Base-by-base conservation (phyloP, 2,888 invertebrate genomes). In the Argyresthia albistria region DNA sequence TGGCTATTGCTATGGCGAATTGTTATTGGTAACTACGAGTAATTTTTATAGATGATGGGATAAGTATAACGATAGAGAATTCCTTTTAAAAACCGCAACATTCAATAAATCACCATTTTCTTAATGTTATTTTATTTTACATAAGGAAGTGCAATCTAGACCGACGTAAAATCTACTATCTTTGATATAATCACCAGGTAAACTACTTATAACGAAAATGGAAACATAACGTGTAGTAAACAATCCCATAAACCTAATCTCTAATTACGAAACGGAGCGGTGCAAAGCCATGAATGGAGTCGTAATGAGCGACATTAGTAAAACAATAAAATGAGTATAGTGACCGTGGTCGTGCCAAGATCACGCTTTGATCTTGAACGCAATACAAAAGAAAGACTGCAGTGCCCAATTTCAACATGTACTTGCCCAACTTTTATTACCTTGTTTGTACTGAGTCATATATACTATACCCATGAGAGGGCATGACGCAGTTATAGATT, bases 281-380 rank as follows among this genome's bases (percentile, higher is more conserved):
- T 57, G 10, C 45, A 4, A 6, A 15, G 45, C 14, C 46, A 53
- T 59, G 60, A 63, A 63, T 60, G 59, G 53, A 57, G 51, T 52
- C 54, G 55, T 25, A 25, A 25, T 25, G 25, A 25, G 49, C 55
- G 56, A 58, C 53, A 53, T 59, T 55, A 56, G 55, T 55, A 59
- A 60, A 62, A 62, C 57, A 59, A 59, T 58, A 58, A 62, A 60
- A 57, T 54, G 9, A 4, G 25, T 25, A 25, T 25, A 25, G 56
- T 49, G 62, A 55, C 60, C 62, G 56, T 63, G 65, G 60, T 61
- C 58, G 54, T 57, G 58, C 56, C 61, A 61, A 58, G 60, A 58
- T 59, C 62, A 58, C 39, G 54, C 57, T 59, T 61, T 63, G 67
- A 63, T 65, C 67, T 70, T 74, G 69, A 73, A 67, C 62, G 60